Evolutionary conservation across 92 coral and sea anemone species (phyloP), one percentile per base, ranked within the genome.

Genomic region (Parazoanthus atlanticus): DNA sequence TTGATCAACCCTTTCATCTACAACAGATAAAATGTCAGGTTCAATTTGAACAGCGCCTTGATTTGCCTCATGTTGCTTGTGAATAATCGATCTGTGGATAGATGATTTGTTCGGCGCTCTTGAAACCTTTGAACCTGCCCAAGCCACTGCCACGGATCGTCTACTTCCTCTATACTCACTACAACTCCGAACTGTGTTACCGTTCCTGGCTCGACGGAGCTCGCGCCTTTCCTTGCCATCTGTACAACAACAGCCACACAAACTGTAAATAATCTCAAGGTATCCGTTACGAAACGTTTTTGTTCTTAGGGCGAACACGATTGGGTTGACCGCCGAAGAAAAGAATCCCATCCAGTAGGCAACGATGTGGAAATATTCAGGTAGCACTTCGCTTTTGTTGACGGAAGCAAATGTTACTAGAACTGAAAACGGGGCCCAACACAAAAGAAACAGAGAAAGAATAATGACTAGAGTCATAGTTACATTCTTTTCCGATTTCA

Each of bases 341-440:
- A 89, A 58, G 69, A 92, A 92, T 0, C 94, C 94, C 73, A 92
- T 43, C 94, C 94, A 92, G 74, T 92, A 92, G 12, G 94, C 94
- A 15, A 82, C 85, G 6, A 92, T 86, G 72, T 91, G 85, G 65
- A 89, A 92, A 61, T 92, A 69, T 31, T 89, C 75, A 0, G 94
- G 92, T 31, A 92, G 76, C 36, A 28, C 28, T 41, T 92, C 85
- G 26, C 70, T 83, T 17, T 89, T 89, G 43, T 65, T 86, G 12
- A 92, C 43, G 2, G 92, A 80, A 32, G 94, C 94, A 52, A 85
- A 92, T 0, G 90, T 81, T 19, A 89, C 90, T 5, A 92, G 81
- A 16, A 92, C 85, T 19, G 92, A 89, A 76, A 92, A 92, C 15
- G 94, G 94, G 17, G 92, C 90, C 94, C 94, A 92, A 30, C 94